phyloP scores from a whole-genome alignment of 1,140 invertebrate genomes.

The Glossosoma conforme region DNA sequence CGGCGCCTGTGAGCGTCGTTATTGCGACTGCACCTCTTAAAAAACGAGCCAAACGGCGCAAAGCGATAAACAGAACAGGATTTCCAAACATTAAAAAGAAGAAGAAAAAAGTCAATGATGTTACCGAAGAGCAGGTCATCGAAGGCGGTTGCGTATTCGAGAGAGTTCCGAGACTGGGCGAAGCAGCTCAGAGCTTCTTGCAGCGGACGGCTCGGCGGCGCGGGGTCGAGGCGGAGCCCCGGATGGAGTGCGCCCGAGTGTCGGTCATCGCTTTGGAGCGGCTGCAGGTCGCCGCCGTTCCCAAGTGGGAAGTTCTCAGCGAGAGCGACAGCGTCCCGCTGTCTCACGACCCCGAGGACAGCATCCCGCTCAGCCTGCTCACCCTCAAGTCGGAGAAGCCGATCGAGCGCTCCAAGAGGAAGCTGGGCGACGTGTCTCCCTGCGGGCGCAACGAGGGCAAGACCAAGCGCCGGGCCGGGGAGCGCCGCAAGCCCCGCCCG shows the following conservation, averaged over 20 bases:
- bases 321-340: constrained; percentile 54
- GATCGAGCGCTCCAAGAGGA: constrained; percentile 43
- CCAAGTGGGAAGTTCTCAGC: constrained; percentile 54
- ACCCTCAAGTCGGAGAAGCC: constrained; percentile 43
- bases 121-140: constrained; percentile 23
- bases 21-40: constrained; percentile 41
- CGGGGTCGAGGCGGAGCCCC: constrained; percentile 42
- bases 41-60: constrained; percentile 66
- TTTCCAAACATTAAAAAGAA: constrained; percentile 82
- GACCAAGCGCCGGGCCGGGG: constrained; percentile 27
- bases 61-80: constrained; percentile 77
- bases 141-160: constrained; percentile 51
- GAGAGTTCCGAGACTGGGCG: constrained; percentile 59
- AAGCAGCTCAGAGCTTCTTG: constrained; percentile 58
- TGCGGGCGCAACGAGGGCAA: constrained; percentile 37
- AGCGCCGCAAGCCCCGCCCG: constrained; percentile 44
- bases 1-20: constrained; percentile 27
- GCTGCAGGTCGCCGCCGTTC: constrained; percentile 44
- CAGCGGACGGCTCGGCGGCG: constrained; percentile 49
- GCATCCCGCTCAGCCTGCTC: constrained; percentile 46
- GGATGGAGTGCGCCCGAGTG: constrained; percentile 47
- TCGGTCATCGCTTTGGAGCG: constrained; percentile 56
- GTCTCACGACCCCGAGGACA: constrained; percentile 48
- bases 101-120: constrained; percentile 60
- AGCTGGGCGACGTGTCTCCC: constrained; percentile 47